Conservation (phyloP, 2,888 invertebrate species). For the Xylocampa areola region DNA sequence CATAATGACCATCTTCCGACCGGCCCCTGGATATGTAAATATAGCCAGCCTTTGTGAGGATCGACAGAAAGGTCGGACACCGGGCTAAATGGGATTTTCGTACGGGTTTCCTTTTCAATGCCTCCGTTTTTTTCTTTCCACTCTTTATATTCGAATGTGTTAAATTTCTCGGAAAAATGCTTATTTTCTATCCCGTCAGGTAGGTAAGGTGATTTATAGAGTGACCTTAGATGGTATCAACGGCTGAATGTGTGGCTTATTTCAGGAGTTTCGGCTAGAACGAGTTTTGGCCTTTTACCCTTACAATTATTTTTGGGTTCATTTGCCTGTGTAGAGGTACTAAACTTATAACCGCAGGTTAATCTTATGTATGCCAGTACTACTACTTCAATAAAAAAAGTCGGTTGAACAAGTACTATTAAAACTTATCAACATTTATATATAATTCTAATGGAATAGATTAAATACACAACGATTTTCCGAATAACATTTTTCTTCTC, state of each 20-base stretch:
- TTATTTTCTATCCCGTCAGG: slow-evolving; percentile 77
- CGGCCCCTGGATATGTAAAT: slow-evolving; percentile 74
- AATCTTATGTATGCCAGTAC: no score
- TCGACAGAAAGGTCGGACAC: slow-evolving; percentile 77
- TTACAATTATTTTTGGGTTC: slow-evolving; percentile 17
- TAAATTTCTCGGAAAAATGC: slow-evolving; percentile 87
- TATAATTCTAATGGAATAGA: no score
- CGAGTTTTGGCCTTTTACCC: slow-evolving; percentile 46
- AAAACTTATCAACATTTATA: no score
- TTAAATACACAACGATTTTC: no score
- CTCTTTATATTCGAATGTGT: slow-evolving; percentile 76
- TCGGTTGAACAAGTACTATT: no score
- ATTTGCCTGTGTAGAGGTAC: slow-evolving; percentile 13
- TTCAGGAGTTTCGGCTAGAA: slow-evolving; percentile 41
- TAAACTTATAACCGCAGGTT: not conserved
- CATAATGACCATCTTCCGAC: slow-evolving; percentile 82
- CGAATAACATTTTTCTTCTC: no score
- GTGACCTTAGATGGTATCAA: slow-evolving; percentile 57
- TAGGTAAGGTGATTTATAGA: slow-evolving; percentile 71
- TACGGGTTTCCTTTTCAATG: slow-evolving; percentile 76
- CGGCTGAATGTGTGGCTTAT: slow-evolving; percentile 52
- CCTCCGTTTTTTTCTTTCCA: slow-evolving; percentile 58
- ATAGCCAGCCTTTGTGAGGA: slow-evolving; percentile 73
- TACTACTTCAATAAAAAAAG: no score
- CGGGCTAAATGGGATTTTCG: slow-evolving; percentile 80